phyloP scores from a whole-genome alignment of 2,113 vertebrate species.

The Paracanthobrama guichenoti region DNA sequence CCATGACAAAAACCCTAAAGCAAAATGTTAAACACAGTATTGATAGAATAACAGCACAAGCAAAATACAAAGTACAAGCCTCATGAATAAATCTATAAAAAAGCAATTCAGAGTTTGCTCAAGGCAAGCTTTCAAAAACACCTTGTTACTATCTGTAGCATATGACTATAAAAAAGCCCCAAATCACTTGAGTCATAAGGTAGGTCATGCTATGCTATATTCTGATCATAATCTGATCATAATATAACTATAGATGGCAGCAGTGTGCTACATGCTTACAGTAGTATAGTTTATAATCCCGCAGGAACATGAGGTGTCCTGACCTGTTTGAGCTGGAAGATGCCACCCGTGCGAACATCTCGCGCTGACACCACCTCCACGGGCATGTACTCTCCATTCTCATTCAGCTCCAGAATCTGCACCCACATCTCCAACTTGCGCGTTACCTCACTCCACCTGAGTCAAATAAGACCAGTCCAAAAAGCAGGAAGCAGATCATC shows the following conservation, averaged over 20 bases:
- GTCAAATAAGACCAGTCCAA: neutral
- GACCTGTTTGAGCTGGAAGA: conserved; percentile 96
- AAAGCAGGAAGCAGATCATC: neutral
- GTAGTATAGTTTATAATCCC: neutral
- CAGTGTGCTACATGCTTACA: neutral
- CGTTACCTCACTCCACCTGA: conserved; percentile 96
- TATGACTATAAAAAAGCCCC: neutral
- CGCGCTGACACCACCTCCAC: conserved; percentile 88
- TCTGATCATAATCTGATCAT: neutral
- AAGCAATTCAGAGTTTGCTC: neutral
- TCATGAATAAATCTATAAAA: neutral
- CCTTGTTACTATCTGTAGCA: neutral
- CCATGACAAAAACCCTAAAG: neutral
- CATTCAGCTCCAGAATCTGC: conserved; percentile 93
- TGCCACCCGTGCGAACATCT: conserved; percentile 87
- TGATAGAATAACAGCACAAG: neutral
- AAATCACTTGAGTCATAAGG: neutral
- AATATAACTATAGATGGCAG: neutral
- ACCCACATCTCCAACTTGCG: conserved; percentile 94
- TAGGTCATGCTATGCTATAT: neutral
- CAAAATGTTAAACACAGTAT: neutral
- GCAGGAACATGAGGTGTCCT: neutral
- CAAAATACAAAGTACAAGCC: neutral
- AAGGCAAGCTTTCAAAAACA: neutral
- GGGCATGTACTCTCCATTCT: conserved; percentile 91